Conservation (phyloP, 2,113 vertebrate species). For the Cyanistes caeruleus region DNA sequence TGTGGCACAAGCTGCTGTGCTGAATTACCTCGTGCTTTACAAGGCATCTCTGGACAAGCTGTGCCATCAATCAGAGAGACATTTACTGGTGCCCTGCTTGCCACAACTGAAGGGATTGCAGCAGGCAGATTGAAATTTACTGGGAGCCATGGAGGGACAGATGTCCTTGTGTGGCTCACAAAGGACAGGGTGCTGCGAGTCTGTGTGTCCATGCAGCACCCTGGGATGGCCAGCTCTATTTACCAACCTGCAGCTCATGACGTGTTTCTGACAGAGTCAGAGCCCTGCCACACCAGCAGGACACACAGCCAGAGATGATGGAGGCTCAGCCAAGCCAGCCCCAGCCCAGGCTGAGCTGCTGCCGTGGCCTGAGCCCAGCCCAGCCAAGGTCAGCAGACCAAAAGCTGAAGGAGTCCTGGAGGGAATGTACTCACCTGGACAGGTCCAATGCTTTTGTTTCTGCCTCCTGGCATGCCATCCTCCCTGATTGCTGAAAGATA, state of each 20-base stretch:
- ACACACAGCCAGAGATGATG: rapidly evolving
- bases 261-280: rapidly evolving
- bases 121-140: slow-evolving; percentile 33
- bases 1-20: background rate
- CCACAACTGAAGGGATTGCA: slow-evolving; percentile 7
- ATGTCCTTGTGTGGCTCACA: background rate
- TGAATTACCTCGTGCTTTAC: slow-evolving; percentile 51
- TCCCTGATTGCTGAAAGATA: slow-evolving; percentile 91
- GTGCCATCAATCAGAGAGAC: slow-evolving; percentile 55
- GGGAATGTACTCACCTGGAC: slow-evolving; percentile 86
- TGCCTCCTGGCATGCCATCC: slow-evolving; percentile 98
- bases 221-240: rapidly evolving
- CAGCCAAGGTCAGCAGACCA: background rate
- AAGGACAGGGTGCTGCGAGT: background rate
- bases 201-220: background rate
- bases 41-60: slow-evolving; percentile 41
- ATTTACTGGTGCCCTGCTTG: slow-evolving; percentile 45
- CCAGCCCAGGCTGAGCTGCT: background rate
- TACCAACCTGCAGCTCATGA: rapidly evolving
- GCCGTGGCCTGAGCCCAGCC: rapidly evolving
- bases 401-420: background rate
- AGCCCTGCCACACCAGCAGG: background rate
- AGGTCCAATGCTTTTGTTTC: slow-evolving; percentile 98
- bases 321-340: background rate
- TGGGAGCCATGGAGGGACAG: background rate